Evolutionary conservation across 2,797 vertebrate species (phyloP), one percentile per base, ranked within the genome.

Genomic region (Babyrousa celebensis): DNA sequence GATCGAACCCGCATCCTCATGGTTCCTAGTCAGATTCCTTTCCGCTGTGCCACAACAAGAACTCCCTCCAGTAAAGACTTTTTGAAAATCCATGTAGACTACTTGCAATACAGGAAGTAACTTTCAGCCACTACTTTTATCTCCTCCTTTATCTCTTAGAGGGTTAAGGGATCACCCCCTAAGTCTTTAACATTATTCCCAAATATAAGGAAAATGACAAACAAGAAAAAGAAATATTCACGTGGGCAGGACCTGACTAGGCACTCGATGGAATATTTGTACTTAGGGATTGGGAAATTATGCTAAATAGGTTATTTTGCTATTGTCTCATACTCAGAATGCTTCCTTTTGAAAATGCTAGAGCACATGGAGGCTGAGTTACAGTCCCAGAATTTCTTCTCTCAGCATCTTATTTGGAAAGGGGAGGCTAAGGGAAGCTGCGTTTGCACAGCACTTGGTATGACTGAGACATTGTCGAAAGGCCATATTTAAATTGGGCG

Each of bases 311-410:
- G 48, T 91, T 54, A 60, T 60, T 91, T 83, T 54, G 20, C 12
- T 60, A 12, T 60, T 89, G 15, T 89, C 36, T 58, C 62, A 43
- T 40, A 63, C 18, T 72, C 12, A 27, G 54, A 94, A 80, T 27
- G 15, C 10, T 79, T 74, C 48, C 27, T 58, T 91, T 17, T 89
- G 36, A n/a, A 48, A 91, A 88, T 70, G 32, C n/a, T 83, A 48
- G 23, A 67, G 63, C 15, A 43, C 36, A 71, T 36, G 89, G 80
- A 70, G 75, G 83, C 56, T 89, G 20, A n/a, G 40, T 36, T 83
- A 52, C 40, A 40, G 78, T 87, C 85, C 60, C 29, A 93, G 63
- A 82, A 85, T 85, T 78, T 91, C 54, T 88, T n/a, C 67, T 63
- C 65, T 68, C 60, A n/a, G 8, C 27, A 52, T 85, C 67, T 91